Evolutionary conservation across 2,888 invertebrate genomes (phyloP), one percentile per base, ranked within the genome.

Genomic region (Drosophila trichaetosa): DNA sequence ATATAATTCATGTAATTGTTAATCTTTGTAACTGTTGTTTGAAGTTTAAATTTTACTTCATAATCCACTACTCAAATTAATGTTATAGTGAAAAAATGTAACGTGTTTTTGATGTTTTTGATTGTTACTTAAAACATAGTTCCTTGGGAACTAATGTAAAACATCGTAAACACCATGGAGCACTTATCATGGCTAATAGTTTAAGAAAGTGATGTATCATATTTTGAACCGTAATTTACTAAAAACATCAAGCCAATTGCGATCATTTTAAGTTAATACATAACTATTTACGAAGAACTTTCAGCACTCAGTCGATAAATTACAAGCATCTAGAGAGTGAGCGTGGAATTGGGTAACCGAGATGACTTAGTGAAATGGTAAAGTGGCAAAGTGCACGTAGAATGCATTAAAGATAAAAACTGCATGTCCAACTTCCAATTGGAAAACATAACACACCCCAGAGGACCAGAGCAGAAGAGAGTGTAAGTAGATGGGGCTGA

Each of bases 391-490:
- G 69, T 75, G 77, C 80, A 75, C 77, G 71, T 75, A 72, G 65
- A 68, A 77, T 73, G 77, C 71, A 85, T 80, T 80, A 80, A 85
- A 69, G 77, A 69, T 83, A 83, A 78, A 80, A 83, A 75, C 67
- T 54, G 63, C 49, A 42, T 58, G 69, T 59, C 57, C 52, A 80
- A 83, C 63, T 83, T 78, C 64, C 77, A 86, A 83, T 75, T 67
- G 62, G 68, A 80, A 83, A 84, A 80, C 71, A 71, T 80, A 77
- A 73, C 76, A 76, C 70, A 71, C 40, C 29, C 42, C 75, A 73
- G 65, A 56, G 63, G 59, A 4, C 13, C 48, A 29, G 16, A 5
- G 29, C 2, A 5, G 27, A 21, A 16, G 21, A 40, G 29, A 40
- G 29, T 2, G 21, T 13, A 36, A 16, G 13, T 40, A 56, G 13